A percentile compares a stretch with the other conserved stretches of the same genome.
These are phyloP conservation scores for Acanthaster planci DNA, from an alignment of 35 echinoderm and acorn worm species.

Conservation along the genomic window DNA sequence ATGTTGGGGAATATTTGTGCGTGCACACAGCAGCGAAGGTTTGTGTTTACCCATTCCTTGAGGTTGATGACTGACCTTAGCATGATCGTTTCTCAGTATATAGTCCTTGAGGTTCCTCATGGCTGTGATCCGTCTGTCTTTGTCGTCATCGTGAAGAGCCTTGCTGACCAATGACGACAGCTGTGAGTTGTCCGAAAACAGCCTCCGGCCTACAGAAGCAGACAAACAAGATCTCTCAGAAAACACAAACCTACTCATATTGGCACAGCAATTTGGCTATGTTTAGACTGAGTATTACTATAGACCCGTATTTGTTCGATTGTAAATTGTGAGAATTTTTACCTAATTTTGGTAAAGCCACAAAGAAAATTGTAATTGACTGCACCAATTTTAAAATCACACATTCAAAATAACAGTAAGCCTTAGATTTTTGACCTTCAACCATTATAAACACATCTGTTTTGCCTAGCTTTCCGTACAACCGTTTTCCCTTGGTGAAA, in stretches of 20 bases:
- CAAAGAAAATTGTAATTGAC: too few species aligned
- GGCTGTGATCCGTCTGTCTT: conserved; percentile 51
- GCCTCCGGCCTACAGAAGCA: conserved; percentile 61
- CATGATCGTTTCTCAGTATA: conserved; percentile 62
- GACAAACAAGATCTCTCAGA: background rate
- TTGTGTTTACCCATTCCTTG: too few species aligned
- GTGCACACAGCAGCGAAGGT: too few species aligned
- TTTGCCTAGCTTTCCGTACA: too few species aligned
- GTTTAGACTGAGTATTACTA: background rate
- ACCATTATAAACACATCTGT: too few species aligned
- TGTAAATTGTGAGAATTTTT: background rate
- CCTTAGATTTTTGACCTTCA: too few species aligned
- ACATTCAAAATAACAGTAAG: too few species aligned
- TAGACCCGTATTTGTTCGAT: background rate
- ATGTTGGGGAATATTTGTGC: too few species aligned
- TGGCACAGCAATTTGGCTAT: background rate
- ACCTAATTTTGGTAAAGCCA: too few species aligned
- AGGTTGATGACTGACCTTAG: conserved; percentile 60
- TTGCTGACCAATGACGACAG: conserved; percentile 59
- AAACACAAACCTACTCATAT: background rate
- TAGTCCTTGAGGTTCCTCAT: conserved; percentile 56
- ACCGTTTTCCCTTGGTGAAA: too few species aligned
- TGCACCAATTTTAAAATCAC: too few species aligned
- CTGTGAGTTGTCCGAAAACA: conserved; percentile 66
- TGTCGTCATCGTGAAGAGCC: conserved; percentile 71